These are phyloP conservation scores for Hormaphis cornu DNA, from an alignment of 1,140 invertebrate genomes.

Conservation along the genomic window DNA sequence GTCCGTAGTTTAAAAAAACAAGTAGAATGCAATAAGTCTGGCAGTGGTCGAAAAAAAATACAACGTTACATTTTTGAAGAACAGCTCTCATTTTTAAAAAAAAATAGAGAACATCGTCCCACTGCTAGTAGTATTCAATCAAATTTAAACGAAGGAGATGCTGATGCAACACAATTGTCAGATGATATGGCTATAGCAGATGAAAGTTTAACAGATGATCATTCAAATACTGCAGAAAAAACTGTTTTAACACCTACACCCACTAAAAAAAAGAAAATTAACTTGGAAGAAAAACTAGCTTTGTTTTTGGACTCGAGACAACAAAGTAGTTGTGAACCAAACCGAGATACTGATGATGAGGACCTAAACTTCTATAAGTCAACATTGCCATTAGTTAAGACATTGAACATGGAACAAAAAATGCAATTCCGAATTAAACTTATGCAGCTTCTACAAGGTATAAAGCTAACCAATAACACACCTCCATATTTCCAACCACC, in stretches of 20 bases:
- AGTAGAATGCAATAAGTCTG: slow-evolving; percentile 2
- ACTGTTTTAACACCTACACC: background rate
- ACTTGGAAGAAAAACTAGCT: slow-evolving; percentile 7
- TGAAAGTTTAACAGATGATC: slow-evolving; percentile 5
- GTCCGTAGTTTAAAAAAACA: slow-evolving; percentile 1
- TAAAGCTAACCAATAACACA: slow-evolving; percentile 3
- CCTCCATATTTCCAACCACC: background rate
- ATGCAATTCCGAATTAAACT: slow-evolving; percentile 2
- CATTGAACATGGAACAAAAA: background rate
- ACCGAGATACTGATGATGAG: slow-evolving; percentile 4
- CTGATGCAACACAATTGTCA: slow-evolving; percentile 12
- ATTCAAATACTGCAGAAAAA: background rate
- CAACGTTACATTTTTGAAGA: slow-evolving; percentile 6
- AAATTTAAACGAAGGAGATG: background rate
- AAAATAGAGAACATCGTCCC: background rate
- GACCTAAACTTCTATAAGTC: slow-evolving; percentile 17
- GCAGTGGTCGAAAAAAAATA: background rate
- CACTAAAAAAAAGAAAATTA: background rate
- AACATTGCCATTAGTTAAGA: slow-evolving; percentile 17
- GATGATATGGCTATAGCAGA: background rate
- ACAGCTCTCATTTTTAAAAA: slow-evolving; percentile 4
- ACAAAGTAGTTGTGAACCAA: slow-evolving; percentile 15
- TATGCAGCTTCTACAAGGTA: slow-evolving; percentile 8
- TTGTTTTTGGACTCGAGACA: slow-evolving; percentile 16
- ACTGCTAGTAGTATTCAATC: slow-evolving; percentile 3